Conservation (phyloP, 2,113 vertebrate genomes). For the Cariama cristata region DNA sequence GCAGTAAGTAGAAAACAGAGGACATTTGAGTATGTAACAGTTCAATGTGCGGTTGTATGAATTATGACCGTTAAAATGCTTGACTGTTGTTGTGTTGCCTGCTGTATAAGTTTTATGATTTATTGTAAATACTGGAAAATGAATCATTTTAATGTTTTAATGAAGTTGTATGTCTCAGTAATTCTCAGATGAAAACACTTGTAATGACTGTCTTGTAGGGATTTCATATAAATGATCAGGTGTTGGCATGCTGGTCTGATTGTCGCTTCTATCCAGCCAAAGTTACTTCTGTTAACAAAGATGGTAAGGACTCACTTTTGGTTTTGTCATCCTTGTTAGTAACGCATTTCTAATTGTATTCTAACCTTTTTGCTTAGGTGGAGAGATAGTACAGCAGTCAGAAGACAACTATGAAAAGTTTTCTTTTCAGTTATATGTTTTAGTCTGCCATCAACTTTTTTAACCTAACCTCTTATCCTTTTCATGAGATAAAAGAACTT, state of each 20-base stretch:
- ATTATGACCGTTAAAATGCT: neutral
- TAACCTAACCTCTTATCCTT: neutral
- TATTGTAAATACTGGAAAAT: neutral
- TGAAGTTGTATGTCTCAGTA: neutral
- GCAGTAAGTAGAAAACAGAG: conserved; percentile 80
- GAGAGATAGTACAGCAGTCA: neutral
- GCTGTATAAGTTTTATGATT: neutral
- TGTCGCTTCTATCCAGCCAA: conserved; percentile 97
- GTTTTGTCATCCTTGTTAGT: neutral
- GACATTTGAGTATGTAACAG: neutral
- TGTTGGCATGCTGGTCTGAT: conserved; percentile 97
- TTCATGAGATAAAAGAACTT: neutral
- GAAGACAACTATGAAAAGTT: neutral
- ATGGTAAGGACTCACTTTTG: conserved; percentile 82
- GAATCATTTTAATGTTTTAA: neutral
- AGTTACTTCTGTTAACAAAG: conserved; percentile 92
- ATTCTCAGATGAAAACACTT: neutral
- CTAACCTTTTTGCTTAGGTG: neutral
- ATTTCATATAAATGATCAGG: conserved; percentile 90
- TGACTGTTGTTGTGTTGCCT: neutral
- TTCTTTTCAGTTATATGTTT: neutral
- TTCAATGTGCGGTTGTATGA: neutral
- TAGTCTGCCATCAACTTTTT: neutral
- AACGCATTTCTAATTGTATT: neutral
- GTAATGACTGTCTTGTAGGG: conserved; percentile 74